A percentile compares a stretch with the other conserved stretches of the same genome.
Evolutionary conservation across 2,797 vertebrate genomes (phyloP).

Genomic region (Melanotaenia trifasciata): DNA sequence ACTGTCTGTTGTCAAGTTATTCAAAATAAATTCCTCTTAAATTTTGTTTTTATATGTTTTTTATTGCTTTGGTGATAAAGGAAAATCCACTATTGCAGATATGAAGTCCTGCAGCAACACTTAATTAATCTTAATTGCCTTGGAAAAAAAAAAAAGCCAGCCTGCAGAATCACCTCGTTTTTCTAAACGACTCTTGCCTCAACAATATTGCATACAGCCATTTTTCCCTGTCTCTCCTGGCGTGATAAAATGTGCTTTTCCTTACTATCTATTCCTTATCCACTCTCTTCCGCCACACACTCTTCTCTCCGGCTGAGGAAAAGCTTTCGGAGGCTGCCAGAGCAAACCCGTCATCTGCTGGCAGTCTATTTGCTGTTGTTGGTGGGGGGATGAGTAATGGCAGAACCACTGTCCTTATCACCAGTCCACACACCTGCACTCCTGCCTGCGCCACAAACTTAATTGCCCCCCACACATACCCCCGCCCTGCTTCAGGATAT

Average conservation of each 20-base stretch:
- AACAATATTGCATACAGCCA: conserved; percentile 69
- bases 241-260: conserved; percentile 80
- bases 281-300: conserved; percentile 75
- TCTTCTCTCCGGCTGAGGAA: conserved; percentile 67
- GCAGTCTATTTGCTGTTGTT: conserved; percentile 83
- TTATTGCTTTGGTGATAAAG: conserved; percentile 76
- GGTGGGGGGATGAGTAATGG: conserved; percentile 85
- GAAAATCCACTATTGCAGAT: conserved; percentile 76
- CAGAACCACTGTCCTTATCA: conserved; percentile 81
- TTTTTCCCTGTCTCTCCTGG: conserved; percentile 67
- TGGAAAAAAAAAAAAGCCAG: conserved; percentile 64
- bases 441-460: conserved; percentile 83
- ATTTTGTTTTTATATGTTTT: conserved; percentile 56
- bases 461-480: conserved; percentile 82
- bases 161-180: conserved; percentile 70
- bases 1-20: conserved; percentile 57
- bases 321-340: conserved; percentile 82
- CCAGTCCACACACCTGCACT: conserved; percentile 87
- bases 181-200: conserved; percentile 73
- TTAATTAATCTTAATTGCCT: conserved; percentile 86
- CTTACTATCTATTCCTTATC: conserved; percentile 79
- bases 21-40: conserved; percentile 65
- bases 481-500: conserved; percentile 75
- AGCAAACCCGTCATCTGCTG: conserved; percentile 79
- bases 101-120: conserved; percentile 75